Conservation (phyloP, 2,113 vertebrate genomes). For the Cyprinus carpio region DNA sequence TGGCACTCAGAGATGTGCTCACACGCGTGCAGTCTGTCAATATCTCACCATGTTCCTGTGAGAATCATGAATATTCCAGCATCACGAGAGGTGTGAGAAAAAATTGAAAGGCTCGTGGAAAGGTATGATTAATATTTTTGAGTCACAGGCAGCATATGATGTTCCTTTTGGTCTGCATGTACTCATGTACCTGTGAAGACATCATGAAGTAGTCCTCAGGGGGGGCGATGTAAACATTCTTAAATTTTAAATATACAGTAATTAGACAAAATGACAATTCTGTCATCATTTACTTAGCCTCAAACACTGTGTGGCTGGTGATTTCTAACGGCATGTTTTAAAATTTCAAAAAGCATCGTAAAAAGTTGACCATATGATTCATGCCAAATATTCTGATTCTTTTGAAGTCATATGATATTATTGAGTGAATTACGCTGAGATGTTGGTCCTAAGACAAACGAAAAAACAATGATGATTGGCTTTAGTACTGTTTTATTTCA, state of each 20-base stretch:
- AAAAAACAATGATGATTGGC: not conserved
- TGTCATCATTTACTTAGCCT: not conserved
- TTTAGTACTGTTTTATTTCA: not conserved
- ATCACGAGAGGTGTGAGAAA: conserved; percentile 44
- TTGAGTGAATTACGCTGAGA: not conserved
- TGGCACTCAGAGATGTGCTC: conserved; percentile 42
- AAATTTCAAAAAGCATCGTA: not conserved
- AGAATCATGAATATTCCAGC: conserved; percentile 71
- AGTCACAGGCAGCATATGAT: not conserved
- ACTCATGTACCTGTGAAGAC: not conserved
- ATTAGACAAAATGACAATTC: not conserved
- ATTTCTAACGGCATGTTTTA: not conserved
- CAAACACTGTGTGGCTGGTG: not conserved
- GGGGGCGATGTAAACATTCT: not conserved
- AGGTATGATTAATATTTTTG: conserved; percentile 40
- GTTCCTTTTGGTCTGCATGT: not conserved
- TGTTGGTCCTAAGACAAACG: not conserved
- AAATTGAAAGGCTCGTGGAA: conserved; percentile 7
- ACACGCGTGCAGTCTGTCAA: conserved; percentile 38
- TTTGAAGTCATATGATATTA: not conserved
- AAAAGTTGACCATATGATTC: not conserved
- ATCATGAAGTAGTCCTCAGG: conserved; percentile 8
- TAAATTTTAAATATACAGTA: not conserved
- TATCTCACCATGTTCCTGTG: conserved; percentile 28
- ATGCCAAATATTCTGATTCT: not conserved